Base-by-base conservation (phyloP, 2,888 invertebrate genomes). In the Trachelus stipa region DNA sequence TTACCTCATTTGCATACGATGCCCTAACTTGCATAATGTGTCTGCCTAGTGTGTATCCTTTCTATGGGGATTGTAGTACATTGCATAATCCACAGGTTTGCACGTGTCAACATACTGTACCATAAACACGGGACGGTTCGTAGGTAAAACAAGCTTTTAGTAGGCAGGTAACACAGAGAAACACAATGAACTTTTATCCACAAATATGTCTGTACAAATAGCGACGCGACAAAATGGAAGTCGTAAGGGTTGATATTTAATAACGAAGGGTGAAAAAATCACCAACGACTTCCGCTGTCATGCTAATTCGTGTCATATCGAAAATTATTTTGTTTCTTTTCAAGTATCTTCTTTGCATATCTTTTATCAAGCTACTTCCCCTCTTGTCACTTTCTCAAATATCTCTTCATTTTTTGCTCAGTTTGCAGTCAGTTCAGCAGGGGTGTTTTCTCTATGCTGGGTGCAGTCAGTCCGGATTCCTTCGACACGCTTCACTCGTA, bases 401-500 rank as follows among this genome's bases (percentile, higher is more conserved):
- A 23, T 56, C 9, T 23, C 56, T 23, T 23, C 2, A 23, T 56
- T 56, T 56, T 56, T 56, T 56, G 56, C 56, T 74, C 94, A 98
- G 98, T 98, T 90, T 98, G 98, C 92, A 96, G 95, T 92, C 97
- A 97, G 91, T 97, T 98, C 91, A 96, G 96, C 73, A 93, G 97
- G 82, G 98, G 98, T 71, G 97, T 98, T 77, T 97, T 95, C 89
- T 96, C 97, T 0, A 96, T 98, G 96, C 92, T 98, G 85, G 97
- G 97, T 11, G 97, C 97, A 12, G 97, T 98, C 73, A 96, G 97
- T 76, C 97, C 97, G 69, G 97, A 97, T 89, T 97, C 97, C n/a
- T 98, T 98, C 91, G 97, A 98, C 92, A 98, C 97, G 9, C 93
- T 98, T 76, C 97, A 98, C 91, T 98, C 98, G 33, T 98, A 98